phyloP scores from a whole-genome alignment of 1,140 invertebrate genomes.

The Globodera rostochiensis region DNA sequence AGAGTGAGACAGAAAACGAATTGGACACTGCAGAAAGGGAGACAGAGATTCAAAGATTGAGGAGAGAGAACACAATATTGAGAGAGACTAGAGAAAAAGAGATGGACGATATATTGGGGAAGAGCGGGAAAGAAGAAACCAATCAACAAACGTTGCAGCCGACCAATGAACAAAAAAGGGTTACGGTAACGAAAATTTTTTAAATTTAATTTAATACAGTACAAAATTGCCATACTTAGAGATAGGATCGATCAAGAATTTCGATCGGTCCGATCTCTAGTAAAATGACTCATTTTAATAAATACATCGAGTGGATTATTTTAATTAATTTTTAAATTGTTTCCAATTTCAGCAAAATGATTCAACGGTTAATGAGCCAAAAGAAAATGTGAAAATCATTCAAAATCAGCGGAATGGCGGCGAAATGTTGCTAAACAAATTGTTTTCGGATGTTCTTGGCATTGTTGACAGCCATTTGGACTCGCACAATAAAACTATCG shows the following conservation, averaged over 20 bases:
- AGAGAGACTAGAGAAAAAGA: not conserved
- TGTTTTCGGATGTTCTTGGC: conserved; percentile 54
- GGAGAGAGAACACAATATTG: conserved; percentile 6
- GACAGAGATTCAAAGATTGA: conserved; percentile 22
- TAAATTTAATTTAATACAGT: no score
- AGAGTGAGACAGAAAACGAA: conserved; percentile 14
- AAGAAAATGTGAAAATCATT: conserved; percentile 18
- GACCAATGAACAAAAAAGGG: not conserved
- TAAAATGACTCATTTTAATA: no score
- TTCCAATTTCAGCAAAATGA: not conserved
- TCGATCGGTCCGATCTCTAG: no score
- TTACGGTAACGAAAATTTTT: no score
- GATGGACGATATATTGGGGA: not conserved
- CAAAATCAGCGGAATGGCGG: conserved; percentile 10
- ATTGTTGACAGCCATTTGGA: conserved; percentile 49
- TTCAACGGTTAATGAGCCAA: conserved; percentile 24
- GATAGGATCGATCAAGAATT: no score
- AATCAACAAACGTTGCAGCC: not conserved
- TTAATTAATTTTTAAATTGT: no score
- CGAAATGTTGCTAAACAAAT: conserved; percentile 46
- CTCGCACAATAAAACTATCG: not conserved
- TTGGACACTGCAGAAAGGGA: conserved; percentile 5
- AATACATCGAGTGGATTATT: no score
- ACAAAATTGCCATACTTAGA: no score
- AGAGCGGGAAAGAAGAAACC: conserved; percentile 19